Conservation (phyloP, 2,797 vertebrate species). For the Miichthys miiuy region DNA sequence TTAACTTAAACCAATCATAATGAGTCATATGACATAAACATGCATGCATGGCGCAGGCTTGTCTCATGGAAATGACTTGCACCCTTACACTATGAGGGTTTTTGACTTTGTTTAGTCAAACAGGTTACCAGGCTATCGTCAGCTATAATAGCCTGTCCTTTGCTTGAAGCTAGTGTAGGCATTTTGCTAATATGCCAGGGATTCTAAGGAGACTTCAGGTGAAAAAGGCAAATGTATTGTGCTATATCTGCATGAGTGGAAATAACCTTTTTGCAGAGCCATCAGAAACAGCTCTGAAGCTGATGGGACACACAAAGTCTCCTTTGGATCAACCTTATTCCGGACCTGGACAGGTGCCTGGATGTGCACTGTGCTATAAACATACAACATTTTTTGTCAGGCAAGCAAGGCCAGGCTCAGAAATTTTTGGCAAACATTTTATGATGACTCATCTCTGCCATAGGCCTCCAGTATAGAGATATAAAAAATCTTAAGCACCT, state of each 20-base stretch:
- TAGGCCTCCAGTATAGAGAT: slow-evolving; percentile 29
- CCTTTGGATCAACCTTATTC: slow-evolving; percentile 49
- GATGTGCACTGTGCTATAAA: slow-evolving; percentile 45
- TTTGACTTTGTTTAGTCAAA: slow-evolving; percentile 59
- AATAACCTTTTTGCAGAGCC: slow-evolving; percentile 55
- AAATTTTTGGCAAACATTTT: slow-evolving; percentile 54
- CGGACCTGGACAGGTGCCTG: slow-evolving; percentile 53
- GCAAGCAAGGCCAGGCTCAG: slow-evolving; percentile 36
- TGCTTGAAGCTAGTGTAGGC: slow-evolving; percentile 44
- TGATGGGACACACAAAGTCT: slow-evolving; percentile 38
- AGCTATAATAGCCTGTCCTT: slow-evolving; percentile 46
- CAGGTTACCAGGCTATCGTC: slow-evolving; percentile 35
- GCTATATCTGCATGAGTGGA: slow-evolving; percentile 25
- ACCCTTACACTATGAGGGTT: slow-evolving; percentile 8
- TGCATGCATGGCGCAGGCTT: slow-evolving; percentile 10
- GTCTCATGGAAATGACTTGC: slow-evolving; percentile 41
- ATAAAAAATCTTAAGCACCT: slow-evolving; percentile 55
- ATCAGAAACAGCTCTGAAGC: slow-evolving; percentile 46
- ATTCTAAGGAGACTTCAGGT: slow-evolving; percentile 45
- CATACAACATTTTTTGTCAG: slow-evolving; percentile 34
- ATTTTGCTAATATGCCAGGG: slow-evolving; percentile 48
- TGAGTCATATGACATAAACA: slow-evolving; percentile 45
- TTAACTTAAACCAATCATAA: slow-evolving; percentile 47
- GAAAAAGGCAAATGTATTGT: slow-evolving; percentile 47
- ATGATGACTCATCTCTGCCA: slow-evolving; percentile 55